Evolutionary conservation across 2,113 vertebrate species (phyloP), one percentile per base, ranked within the genome.

Genomic region (Coptodon rendalli): DNA sequence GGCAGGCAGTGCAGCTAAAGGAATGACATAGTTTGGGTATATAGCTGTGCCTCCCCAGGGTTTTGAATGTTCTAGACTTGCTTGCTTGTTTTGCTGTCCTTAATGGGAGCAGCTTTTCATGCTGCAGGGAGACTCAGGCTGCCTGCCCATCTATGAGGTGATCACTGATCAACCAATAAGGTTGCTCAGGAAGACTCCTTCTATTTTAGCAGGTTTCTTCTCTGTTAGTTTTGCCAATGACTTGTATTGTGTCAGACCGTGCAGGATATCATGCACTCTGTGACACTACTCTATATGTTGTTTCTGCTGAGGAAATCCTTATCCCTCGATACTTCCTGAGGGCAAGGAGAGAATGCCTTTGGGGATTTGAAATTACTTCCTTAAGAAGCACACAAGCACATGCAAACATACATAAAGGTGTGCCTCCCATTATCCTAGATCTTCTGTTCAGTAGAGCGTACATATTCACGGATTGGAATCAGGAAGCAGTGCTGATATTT

Each of bases 71-170:
- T 86, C 86, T 83, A 73, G 24, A 48, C 82, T 82, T 2, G 14
- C 56, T 91, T 94, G 14, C 68, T 92, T 94, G 91, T 91, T 89
- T 92, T 90, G 86, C 63, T 85, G 24, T 83, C 85, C 87, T 92
- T 76, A 84, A 12, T 88, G 85, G 81, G 76, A 90, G 80, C 80
- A 83, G 71, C 83, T 84, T 63, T 80, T 76, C 82, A 87, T 85
- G 83, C 90, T 85, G 79, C 86, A 45, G 66, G 76, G 84, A 89
- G 57, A 57, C 52, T 79, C 11, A 2, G 61, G 11, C 66, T 68
- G 53, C 16, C 66, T 78, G 76, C 14, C 16, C 83, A 19, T 87
- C 54, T 90, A 59, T 91, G 80, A 89, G 89, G 61, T 85, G 68
- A 87, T 86, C 81, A 22, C 83, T 82, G 17, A 29, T 88, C 63